Percentiles rank a stretch among this genome's conserved stretches.
Conservation (phyloP, 2,888 invertebrate genomes). For the Rhopalosiphum nymphaeae region DNA sequence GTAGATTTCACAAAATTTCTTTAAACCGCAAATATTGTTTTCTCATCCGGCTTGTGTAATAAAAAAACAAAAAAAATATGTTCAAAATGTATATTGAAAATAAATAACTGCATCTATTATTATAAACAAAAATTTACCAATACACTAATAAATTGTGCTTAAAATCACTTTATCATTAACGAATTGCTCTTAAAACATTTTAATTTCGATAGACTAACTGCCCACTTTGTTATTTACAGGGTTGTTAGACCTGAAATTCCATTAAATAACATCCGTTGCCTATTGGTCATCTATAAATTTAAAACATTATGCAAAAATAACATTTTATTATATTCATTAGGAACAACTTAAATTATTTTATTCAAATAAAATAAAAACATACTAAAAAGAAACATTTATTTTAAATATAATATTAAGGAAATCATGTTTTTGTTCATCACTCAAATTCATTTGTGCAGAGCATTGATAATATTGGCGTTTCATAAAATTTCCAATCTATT, state of each 20-base stretch:
- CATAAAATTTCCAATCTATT: too few species aligned
- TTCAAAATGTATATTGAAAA: background rate
- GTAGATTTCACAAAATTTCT: slow-evolving; percentile 30
- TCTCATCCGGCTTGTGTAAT: slow-evolving; percentile 11
- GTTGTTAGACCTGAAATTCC: background rate
- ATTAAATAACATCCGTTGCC: background rate
- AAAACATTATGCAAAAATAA: too few species aligned
- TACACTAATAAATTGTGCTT: background rate
- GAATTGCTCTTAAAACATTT: background rate
- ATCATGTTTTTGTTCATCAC: too few species aligned
- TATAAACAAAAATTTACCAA: background rate
- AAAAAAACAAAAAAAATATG: background rate
- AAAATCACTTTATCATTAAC: background rate
- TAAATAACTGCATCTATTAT: background rate
- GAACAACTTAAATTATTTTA: too few species aligned
- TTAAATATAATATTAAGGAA: too few species aligned
- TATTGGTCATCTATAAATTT: too few species aligned
- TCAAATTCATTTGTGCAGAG: too few species aligned
- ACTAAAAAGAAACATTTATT: too few species aligned
- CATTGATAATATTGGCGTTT: too few species aligned
- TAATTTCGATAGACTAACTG: background rate
- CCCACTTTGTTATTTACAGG: background rate
- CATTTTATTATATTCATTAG: too few species aligned
- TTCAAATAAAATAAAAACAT: too few species aligned
- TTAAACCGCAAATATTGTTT: background rate